Evolutionary conservation across 2,888 invertebrate species (phyloP), one percentile per base, ranked within the genome.

Genomic region (Eucera pruinosa): DNA sequence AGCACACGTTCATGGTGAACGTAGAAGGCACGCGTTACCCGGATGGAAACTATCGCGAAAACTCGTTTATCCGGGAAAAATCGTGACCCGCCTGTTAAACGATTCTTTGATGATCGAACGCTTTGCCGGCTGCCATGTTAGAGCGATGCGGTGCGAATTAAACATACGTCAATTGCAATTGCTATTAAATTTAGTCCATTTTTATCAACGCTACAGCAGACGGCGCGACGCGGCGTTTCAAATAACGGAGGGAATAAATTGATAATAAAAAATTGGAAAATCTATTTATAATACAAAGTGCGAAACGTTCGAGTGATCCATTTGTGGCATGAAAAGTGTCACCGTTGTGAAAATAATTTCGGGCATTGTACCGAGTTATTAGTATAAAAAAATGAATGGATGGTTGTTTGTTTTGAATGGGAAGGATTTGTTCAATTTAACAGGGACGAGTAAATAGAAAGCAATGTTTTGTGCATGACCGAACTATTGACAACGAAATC

Each of bases 21-120:
- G 54, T 47, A 20, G 25, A 57, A 18, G 15, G n/a, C 27, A 30
- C 41, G 33, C 18, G 61, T 41, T 11, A 33, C 50, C n/a, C 4
- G 39, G 13, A 30, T 61, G 50, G 23, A 52, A 52, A 64, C 64
- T 58, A 66, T 41, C 41, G 58, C 2, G 20, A 18, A 39, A 48
- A 57, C 36, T 64, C 43, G 64, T 64, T 64, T 64, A 39, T 55
- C 27, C 23, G n/a, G 20, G 55, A 55, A 71, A 71, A 57, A 71
- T 41, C 61, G 60, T 60, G 61, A 68, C n/a, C 7, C 68, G 69
- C 13, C 48, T 60, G 54, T 27, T 27, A 47, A 69, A 45, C 57
- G 61, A 55, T 65, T 39, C 48, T 36, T 47, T 36, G 30, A 27
- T 41, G 50, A 60, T 30, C 27, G 60, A 50, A 36, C 33, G 33